Base-by-base conservation (phyloP, 2,888 invertebrate genomes). In the Anaspis maculata region DNA sequence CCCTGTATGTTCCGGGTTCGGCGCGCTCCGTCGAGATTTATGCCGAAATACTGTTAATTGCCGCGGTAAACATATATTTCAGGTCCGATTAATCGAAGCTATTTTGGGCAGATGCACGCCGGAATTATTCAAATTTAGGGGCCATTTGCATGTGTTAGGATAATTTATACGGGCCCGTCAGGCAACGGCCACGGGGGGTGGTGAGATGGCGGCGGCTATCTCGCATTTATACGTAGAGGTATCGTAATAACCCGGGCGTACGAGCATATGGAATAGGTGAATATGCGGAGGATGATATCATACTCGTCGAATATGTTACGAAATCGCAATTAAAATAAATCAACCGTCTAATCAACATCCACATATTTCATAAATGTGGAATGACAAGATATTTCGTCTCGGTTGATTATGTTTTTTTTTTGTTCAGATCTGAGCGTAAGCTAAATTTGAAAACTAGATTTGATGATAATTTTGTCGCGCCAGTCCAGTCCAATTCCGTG, bases 21-120 rank as follows among this genome's bases (percentile, higher is more conserved):
- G n/a, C n/a, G n/a, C n/a, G n/a, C n/a, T n/a, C n/a, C n/a, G n/a
- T n/a, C n/a, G n/a, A n/a, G 37, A 37, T 37, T 37, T 37, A 37
- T 37, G 29, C 25, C 28, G 15, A 26, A 30, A 33, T 25, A 37
- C 37, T 25, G 30, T 37, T 33, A 37, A 37, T 36, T 36, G 31
- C 32, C 12, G 27, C 24, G 21, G 22, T 23, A 23, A 22, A 36
- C 36, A 36, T 36, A n/a, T n/a, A 36, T 28, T 32, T 36, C 19
- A 36, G 28, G 23, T 25, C 10, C 6, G 19, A 27, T 30, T 34
- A 28, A 16, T 27, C 24, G 16, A 36, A 14, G 15, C 13, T 19
- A 22, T 19, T 19, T 28, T 15, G 11, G 33, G 15, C 13, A 21
- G 23, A 28, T 22, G 15, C 15, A 27, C n/a, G 12, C 15, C 33